Evolutionary conservation across 2,113 vertebrate genomes (phyloP).

Genomic region (Pygoscelis antarcticus): DNA sequence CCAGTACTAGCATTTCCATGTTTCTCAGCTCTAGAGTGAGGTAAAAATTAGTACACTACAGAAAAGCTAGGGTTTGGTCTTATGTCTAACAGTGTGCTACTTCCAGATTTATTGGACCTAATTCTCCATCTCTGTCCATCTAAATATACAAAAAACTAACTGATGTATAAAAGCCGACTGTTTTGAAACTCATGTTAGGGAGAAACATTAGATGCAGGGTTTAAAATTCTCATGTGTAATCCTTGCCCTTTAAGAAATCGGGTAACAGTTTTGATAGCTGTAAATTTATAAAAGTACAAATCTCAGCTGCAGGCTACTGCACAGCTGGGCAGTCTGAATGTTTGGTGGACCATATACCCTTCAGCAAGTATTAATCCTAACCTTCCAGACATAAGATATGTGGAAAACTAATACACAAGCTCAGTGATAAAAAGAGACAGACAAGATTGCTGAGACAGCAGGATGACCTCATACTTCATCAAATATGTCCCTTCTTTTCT

Average conservation of each 20-base stretch:
- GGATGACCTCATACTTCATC: neutral
- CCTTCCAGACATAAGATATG: neutral
- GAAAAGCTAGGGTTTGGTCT: neutral
- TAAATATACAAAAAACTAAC: neutral
- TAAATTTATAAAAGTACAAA: neutral
- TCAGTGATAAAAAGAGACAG: slow-evolving; percentile 23
- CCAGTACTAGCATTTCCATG: slow-evolving; percentile 44
- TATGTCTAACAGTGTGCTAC: neutral
- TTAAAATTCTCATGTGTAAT: neutral
- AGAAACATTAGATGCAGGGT: neutral
- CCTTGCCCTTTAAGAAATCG: neutral
- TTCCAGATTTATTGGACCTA: slow-evolving; percentile 1
- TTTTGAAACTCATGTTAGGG: neutral
- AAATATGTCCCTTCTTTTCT: slow-evolving; percentile 1
- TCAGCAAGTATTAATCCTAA: neutral
- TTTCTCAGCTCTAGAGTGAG: slow-evolving; percentile 38
- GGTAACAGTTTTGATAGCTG: neutral
- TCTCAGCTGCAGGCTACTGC: neutral
- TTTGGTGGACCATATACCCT: neutral
- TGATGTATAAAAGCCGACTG: neutral
- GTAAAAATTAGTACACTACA: neutral
- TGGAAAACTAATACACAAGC: slow-evolving; percentile 11
- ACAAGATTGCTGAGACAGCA: slow-evolving; percentile 23
- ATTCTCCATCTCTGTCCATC: neutral
- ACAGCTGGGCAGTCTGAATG: neutral